These are phyloP conservation scores for Hydrozoanthus gracilis DNA, from an alignment of 92 coral and sea anemone species.

Conservation along the genomic window DNA sequence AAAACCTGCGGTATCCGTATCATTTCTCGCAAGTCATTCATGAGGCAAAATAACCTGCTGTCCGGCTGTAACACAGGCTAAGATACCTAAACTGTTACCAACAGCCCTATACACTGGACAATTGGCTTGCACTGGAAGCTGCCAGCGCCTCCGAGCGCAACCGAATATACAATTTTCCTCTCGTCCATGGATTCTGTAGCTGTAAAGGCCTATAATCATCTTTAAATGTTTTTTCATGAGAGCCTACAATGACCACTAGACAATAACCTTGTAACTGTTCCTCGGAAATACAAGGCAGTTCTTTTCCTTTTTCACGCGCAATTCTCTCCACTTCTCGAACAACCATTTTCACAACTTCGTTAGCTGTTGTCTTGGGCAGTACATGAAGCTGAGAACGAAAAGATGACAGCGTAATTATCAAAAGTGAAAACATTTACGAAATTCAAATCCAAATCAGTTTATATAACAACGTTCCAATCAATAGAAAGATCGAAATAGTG, in stretches of 20 bases:
- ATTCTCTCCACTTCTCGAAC: slow-evolving; percentile 85
- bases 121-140: slow-evolving; percentile 77
- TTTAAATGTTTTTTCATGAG: slow-evolving; percentile 88
- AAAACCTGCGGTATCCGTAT: too few relatives aligned
- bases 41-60: too few relatives aligned
- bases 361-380: slow-evolving; percentile 82
- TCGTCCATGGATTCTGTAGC: slow-evolving; percentile 95
- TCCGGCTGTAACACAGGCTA: too few relatives aligned
- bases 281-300: slow-evolving; percentile 58
- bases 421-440: too few relatives aligned
- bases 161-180: slow-evolving; percentile 89
- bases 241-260: slow-evolving; percentile 91
- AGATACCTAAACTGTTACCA: too few relatives aligned
- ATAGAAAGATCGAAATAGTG: too few relatives aligned
- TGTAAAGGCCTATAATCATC: slow-evolving; percentile 88
- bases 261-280: slow-evolving; percentile 77
- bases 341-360: slow-evolving; percentile 88
- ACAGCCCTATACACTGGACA: slow-evolving; percentile 68
- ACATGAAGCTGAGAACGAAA: slow-evolving; percentile 77
- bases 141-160: slow-evolving; percentile 93
- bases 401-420: not conserved
- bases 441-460: too few relatives aligned
- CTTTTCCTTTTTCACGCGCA: slow-evolving; percentile 68
- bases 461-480: too few relatives aligned
- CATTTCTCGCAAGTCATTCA: too few relatives aligned